Conservation (phyloP, 2,888 invertebrate species). For the Stenurella melanura region DNA sequence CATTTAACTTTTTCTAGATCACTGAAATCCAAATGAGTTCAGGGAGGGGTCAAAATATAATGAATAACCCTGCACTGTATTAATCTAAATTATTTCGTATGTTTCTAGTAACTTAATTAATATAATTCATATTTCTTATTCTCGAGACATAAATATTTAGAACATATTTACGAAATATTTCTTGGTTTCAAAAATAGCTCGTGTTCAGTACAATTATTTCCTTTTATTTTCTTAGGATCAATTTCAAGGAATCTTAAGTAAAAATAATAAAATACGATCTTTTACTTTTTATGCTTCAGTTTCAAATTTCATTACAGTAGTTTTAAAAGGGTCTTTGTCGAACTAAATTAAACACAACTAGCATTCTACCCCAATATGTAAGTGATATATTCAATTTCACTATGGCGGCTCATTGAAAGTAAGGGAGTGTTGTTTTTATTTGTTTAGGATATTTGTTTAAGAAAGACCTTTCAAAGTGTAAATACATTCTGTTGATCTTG, state of each 20-base stretch:
- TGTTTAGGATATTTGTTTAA: conserved; percentile 69
- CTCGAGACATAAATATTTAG: no score
- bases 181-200: not conserved
- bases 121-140: no score
- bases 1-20: no score
- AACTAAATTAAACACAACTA: conserved; percentile 56
- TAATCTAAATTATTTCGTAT: no score
- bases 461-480: conserved; percentile 67
- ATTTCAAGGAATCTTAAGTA: not conserved
- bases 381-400: conserved; percentile 62
- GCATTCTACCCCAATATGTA: conserved; percentile 58
- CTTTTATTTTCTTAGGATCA: conserved; percentile 22
- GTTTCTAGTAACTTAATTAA: no score
- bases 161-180: no score
- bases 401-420: conserved; percentile 51
- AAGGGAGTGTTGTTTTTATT: conserved; percentile 68
- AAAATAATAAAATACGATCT: conserved; percentile 42
- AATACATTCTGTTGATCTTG: conserved; percentile 64
- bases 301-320: conserved; percentile 58
- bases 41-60: no score
- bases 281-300: conserved; percentile 51
- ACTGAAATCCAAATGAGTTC: no score
- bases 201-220: not conserved
- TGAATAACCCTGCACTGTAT: no score
- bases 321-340: conserved; percentile 60